A percentile compares a stretch with the other conserved stretches of the same genome.
Conservation (phyloP, 2,113 vertebrate genomes). For the Chroicocephalus ridibundus region DNA sequence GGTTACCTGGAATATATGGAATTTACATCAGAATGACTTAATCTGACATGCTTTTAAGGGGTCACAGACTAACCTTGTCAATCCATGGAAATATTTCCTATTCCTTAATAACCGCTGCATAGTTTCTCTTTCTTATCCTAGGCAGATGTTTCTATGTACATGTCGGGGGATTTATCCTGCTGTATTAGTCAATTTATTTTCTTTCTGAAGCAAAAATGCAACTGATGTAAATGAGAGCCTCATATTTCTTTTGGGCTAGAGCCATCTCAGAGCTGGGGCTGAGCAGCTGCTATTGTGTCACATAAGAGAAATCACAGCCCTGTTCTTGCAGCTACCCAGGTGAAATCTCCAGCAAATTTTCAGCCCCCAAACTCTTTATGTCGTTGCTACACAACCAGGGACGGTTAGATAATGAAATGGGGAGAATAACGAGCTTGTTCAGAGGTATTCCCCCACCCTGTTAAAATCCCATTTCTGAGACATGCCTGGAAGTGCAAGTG, state of each 20-base stretch:
- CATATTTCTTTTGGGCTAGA: neutral
- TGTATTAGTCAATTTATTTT: neutral
- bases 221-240: neutral
- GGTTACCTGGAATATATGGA: neutral
- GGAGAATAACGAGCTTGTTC: neutral
- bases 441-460: neutral
- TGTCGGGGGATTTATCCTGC: neutral
- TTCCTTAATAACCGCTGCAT: neutral
- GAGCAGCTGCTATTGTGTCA: constrained; percentile 29
- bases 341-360: constrained; percentile 7
- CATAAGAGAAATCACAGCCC: neutral
- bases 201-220: neutral
- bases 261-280: neutral
- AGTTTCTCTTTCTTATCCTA: neutral
- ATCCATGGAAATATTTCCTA: neutral
- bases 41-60: neutral
- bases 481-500: neutral
- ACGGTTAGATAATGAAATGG: neutral
- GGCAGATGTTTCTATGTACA: neutral
- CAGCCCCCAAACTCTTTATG: neutral
- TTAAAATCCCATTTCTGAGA: neutral
- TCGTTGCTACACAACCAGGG: neutral
- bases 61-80: neutral
- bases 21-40: neutral
- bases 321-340: neutral